Evolutionary conservation across 2,797 vertebrate genomes (phyloP), one percentile per base, ranked within the genome.

Genomic region (Agapornis canus): DNA sequence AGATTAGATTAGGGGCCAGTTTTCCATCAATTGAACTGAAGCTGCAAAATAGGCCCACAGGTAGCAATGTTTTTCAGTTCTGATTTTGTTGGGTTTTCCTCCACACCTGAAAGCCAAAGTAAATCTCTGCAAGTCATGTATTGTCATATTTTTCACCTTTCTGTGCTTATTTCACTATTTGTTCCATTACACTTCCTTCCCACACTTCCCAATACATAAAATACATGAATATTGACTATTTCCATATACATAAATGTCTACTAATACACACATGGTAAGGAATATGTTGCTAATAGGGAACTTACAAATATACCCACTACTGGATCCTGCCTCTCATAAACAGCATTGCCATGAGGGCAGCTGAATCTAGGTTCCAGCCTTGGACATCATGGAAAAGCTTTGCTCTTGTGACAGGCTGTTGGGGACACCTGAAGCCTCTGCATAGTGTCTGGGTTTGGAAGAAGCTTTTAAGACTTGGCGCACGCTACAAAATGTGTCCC

Each of bases 301-400:
- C 10, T 32, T 79, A n/a, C 16, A 82, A 75, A 77, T 21, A 22
- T 6, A 35, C 0, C 35, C 26, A 13, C 7, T 11, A 26, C n/a
- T 66, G 84, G n/a, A 86, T 31, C 32, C n/a, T 15, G 18, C 48
- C 40, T 45, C 20, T 15, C 43, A 1, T 7, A 51, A 39, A 29
- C 27, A 65, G 7, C 39, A 1, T 11, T 23, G 63, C 47, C 1
- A 0, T 9, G 39, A 39, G 27, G 9, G 10, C 47, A 63, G 43
- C 27, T 45, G 61, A 47, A 69, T 80, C 72, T 0, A 0, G 22
- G 29, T 15, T 60, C 35, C 65, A 77, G 51, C 27, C n/a, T 68
- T 18, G 15, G 7, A 27, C 37, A 14, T 14, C 31, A 16, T 3
- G 15, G 64, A 40, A 70, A 35, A 64, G 19, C 29, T 92, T 81